Evolutionary conservation across 2,113 vertebrate genomes (phyloP).

Genomic region (Gulo gulo): DNA sequence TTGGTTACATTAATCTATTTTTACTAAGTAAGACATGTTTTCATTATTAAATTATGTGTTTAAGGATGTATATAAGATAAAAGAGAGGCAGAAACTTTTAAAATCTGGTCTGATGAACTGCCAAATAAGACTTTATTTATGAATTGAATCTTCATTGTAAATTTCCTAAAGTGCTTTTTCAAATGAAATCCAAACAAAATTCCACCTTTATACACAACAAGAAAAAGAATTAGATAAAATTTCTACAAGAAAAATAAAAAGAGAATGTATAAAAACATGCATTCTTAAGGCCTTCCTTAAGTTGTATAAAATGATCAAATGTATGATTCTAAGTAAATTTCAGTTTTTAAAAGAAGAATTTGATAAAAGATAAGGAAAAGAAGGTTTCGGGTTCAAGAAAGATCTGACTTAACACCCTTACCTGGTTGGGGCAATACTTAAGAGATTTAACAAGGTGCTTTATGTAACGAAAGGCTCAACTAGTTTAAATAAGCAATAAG

Average conservation of each 20-base stretch:
- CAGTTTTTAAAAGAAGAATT: constrained; percentile 47
- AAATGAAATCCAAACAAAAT: background rate
- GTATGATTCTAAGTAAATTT: constrained; percentile 26
- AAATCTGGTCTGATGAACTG: background rate
- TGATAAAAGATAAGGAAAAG: constrained; percentile 22
- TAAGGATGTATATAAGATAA: background rate
- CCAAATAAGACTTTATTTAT: background rate
- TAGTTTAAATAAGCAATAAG: constrained; percentile 45
- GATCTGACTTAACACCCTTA: constrained; percentile 21
- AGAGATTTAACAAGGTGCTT: constrained; percentile 73
- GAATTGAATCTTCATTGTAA: background rate
- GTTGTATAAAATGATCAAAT: constrained; percentile 32
- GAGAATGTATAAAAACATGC: background rate
- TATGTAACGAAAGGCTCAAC: constrained; percentile 69
- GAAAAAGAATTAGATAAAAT: background rate
- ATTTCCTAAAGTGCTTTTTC: constrained; percentile 24
- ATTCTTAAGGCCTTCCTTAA: background rate
- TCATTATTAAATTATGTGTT: background rate
- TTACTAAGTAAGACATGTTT: background rate
- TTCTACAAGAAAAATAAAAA: constrained; percentile 17
- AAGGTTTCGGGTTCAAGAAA: constrained; percentile 24
- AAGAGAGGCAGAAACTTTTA: background rate
- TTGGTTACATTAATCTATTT: background rate
- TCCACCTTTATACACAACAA: background rate
- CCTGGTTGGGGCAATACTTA: constrained; percentile 52